phyloP scores from a whole-genome alignment of 2,113 vertebrate species.

The Charadrius vociferus region DNA sequence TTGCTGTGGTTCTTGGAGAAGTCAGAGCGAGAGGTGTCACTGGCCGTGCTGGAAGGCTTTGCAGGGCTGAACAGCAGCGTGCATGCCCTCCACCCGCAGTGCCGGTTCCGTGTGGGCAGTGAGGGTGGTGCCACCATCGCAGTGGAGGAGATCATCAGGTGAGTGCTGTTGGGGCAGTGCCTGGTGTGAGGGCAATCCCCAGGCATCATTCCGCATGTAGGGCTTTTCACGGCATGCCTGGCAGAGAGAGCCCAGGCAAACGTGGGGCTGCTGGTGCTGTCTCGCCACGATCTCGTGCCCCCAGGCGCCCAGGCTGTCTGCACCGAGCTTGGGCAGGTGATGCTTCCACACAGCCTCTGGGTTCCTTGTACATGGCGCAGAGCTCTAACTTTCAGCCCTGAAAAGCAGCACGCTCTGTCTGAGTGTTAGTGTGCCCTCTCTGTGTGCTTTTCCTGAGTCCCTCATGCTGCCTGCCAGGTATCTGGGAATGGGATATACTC shows the following conservation, averaged over 20 bases:
- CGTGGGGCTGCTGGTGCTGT: fast-evolving
- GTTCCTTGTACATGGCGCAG: fast-evolving
- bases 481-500: neutral
- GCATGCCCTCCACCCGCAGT: conserved; percentile 61
- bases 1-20: conserved; percentile 89
- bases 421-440: fast-evolving
- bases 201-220: neutral
- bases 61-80: conserved; percentile 66
- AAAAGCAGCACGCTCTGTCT: fast-evolving
- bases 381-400: neutral
- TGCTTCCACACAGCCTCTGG: neutral
- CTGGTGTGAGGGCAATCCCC: neutral
- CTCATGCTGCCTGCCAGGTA: fast-evolving
- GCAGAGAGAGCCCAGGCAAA: neutral
- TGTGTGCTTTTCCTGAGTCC: neutral
- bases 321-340: fast-evolving
- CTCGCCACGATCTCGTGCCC: fast-evolving
- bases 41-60: conserved; percentile 77
- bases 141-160: conserved; percentile 78
- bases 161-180: conserved; percentile 1
- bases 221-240: neutral
- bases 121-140: conserved; percentile 80
- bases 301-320: fast-evolving
- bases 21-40: conserved; percentile 60
- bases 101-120: conserved; percentile 78